A percentile compares a stretch with the other conserved stretches of the same genome.
Conservation (phyloP, 1,140 invertebrate genomes). For the Brachionus plicatilis region DNA sequence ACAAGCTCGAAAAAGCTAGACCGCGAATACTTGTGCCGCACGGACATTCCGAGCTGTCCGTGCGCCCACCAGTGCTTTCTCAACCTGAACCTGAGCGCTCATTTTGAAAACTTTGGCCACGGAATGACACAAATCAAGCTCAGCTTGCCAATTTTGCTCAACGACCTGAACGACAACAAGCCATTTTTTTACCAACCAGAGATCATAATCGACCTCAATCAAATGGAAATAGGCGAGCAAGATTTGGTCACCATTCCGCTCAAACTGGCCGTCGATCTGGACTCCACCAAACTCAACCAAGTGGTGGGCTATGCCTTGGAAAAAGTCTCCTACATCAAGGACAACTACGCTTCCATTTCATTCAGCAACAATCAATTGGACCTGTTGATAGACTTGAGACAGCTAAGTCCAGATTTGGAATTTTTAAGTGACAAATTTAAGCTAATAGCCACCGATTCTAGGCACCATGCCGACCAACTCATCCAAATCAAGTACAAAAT, state of each 20-base stretch:
- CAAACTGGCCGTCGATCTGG: not conserved
- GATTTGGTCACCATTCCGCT: not conserved
- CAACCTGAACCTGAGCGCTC: not conserved
- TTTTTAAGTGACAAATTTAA: constrained; percentile 7
- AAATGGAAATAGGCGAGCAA: not conserved
- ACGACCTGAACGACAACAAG: constrained; percentile 20
- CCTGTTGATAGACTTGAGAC: not conserved
- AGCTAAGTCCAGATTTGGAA: not conserved
- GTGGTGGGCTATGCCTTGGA: not conserved
- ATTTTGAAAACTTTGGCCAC: not conserved
- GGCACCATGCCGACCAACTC: not conserved
- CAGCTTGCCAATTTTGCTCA: not conserved
- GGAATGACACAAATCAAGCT: not conserved
- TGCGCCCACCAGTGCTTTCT: not conserved
- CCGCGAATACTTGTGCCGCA: not conserved
- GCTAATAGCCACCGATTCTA: not conserved
- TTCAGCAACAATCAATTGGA: not conserved
- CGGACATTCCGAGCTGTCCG: not conserved
- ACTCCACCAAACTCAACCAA: not conserved
- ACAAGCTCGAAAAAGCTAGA: constrained; percentile 19
- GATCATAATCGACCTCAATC: not conserved
- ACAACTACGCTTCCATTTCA: not conserved
- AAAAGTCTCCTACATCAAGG: not conserved
- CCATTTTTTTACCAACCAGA: constrained; percentile 31
- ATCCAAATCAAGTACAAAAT: not conserved